These are phyloP conservation scores for Diadumene lineata DNA, from an alignment of 92 coral and sea anemone species.

Conservation along the genomic window DNA sequence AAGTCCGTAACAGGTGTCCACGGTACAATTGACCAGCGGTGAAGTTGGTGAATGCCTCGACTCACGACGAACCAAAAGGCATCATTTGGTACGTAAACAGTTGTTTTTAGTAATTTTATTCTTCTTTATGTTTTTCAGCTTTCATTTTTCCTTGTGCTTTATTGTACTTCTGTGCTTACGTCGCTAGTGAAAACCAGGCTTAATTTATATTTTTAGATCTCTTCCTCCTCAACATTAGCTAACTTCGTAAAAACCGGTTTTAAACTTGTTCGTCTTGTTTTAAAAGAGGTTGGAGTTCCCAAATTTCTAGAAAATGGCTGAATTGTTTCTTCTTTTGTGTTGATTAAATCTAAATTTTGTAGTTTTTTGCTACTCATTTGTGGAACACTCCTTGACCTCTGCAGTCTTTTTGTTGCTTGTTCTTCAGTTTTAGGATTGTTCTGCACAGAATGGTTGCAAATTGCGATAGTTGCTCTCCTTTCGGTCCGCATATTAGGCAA, in stretches of 20 bases:
- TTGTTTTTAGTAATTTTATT: too few relatives aligned
- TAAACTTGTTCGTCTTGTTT: not conserved
- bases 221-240: conserved; percentile 4
- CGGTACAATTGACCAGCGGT: too few relatives aligned
- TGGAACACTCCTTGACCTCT: conserved; percentile 18
- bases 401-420: not conserved
- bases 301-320: conserved; percentile 28
- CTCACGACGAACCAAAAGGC: too few relatives aligned
- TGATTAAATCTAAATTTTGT: not conserved
- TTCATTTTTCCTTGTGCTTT: too few relatives aligned
- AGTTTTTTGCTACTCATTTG: not conserved
- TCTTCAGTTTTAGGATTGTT: not conserved
- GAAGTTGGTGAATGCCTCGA: too few relatives aligned
- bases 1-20: too few relatives aligned
- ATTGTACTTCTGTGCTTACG: too few relatives aligned
- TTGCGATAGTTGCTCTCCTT: not conserved
- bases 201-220: too few relatives aligned
- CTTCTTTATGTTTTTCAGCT: too few relatives aligned
- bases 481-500: not conserved
- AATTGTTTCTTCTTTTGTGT: not conserved
- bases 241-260: not conserved
- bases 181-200: too few relatives aligned
- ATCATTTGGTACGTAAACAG: too few relatives aligned
- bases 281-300: not conserved
- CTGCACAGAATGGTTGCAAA: not conserved